Conservation (phyloP, 2,888 invertebrate species). For the Eugnorisma glareosa region DNA sequence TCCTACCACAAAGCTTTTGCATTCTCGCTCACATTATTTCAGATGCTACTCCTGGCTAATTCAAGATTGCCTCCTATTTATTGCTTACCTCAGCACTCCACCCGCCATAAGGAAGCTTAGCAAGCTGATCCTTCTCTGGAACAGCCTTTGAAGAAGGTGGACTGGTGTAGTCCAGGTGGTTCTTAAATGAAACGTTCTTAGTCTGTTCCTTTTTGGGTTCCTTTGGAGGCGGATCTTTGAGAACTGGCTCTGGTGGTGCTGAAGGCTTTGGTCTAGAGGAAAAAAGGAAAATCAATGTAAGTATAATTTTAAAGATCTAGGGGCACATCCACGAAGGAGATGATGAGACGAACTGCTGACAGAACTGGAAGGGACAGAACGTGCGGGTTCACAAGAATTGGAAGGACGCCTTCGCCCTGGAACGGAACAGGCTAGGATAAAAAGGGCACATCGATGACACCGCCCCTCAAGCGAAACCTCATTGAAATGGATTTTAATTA, state of each 20-base stretch:
- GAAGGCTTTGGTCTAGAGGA: slow-evolving; percentile 80
- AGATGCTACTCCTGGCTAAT: not conserved
- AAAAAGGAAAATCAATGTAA: not conserved
- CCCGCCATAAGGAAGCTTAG: slow-evolving; percentile 88
- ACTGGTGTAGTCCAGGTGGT: slow-evolving; percentile 88
- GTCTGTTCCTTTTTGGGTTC: slow-evolving; percentile 87
- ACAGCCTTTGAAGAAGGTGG: slow-evolving; percentile 85
- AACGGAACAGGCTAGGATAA: not conserved
- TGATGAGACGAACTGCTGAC: not conserved
- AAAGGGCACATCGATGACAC: not conserved
- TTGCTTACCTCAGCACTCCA: slow-evolving; percentile 84
- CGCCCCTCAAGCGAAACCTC: not conserved
- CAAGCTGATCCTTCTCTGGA: slow-evolving; percentile 88
- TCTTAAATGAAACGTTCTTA: slow-evolving; percentile 89
- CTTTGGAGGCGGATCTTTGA: slow-evolving; percentile 80
- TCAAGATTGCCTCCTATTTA: not conserved
- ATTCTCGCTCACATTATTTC: not conserved
- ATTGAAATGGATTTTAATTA: not conserved
- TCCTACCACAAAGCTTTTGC: not conserved
- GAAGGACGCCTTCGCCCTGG: not conserved
- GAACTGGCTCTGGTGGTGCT: slow-evolving; percentile 81
- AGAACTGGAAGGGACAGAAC: not conserved
- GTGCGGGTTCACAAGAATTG: not conserved
- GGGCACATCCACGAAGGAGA: not conserved
- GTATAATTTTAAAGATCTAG: not conserved